Conservation (phyloP, 2,888 invertebrate species). For the Netelia virgata region DNA sequence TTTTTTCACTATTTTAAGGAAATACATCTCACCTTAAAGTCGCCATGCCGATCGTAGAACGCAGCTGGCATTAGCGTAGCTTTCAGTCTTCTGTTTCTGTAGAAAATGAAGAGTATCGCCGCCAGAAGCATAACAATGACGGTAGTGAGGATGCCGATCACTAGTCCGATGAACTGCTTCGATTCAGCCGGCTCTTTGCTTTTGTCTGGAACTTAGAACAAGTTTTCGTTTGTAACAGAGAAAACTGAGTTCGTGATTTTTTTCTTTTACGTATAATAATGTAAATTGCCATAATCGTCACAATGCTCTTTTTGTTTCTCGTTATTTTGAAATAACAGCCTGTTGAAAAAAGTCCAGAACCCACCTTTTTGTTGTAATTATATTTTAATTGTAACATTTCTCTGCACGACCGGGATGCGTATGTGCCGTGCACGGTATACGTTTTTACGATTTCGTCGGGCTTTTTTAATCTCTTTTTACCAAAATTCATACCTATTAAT, state of each 20-base stretch:
- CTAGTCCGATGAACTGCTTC: constrained; percentile 88
- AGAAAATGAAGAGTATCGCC: constrained; percentile 90
- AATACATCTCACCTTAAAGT: constrained; percentile 78
- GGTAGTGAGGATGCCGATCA: constrained; percentile 90
- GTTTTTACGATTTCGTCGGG: neutral
- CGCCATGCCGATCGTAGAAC: constrained; percentile 81
- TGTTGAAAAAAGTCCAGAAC: neutral
- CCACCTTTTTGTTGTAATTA: neutral
- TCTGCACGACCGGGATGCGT: too few species aligned
- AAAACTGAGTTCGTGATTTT: too few species aligned
- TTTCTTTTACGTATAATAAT: too few species aligned
- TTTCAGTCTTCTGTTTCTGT: constrained; percentile 87
- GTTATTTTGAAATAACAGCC: neutral
- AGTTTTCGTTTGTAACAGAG: neutral
- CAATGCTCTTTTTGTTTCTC: neutral
- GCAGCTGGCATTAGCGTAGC: constrained; percentile 81
- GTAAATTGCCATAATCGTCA: neutral
- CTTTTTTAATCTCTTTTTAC: constrained; percentile 10
- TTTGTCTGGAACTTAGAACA: constrained; percentile 85
- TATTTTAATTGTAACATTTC: neutral
- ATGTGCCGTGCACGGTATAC: neutral
- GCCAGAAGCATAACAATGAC: constrained; percentile 90
- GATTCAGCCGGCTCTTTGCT: constrained; percentile 86
- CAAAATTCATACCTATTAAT: neutral
- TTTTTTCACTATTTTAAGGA: too few species aligned